Percentiles rank a stretch among this genome's conserved stretches.
These are phyloP conservation scores for Danio rerio DNA, from an alignment of 2,113 vertebrate genomes.

Conservation along the genomic window DNA sequence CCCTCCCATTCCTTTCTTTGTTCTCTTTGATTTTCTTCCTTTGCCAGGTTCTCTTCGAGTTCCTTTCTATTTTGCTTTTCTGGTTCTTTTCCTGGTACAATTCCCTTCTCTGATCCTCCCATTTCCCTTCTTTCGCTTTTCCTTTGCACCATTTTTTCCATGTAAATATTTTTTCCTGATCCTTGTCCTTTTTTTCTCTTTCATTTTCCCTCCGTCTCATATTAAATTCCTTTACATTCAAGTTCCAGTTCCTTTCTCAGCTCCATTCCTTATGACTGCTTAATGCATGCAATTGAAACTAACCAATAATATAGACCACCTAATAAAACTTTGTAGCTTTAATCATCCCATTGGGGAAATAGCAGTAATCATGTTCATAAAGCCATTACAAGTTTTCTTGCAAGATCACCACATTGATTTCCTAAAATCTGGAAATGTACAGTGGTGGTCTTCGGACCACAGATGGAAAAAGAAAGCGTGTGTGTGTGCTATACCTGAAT, in stretches of 20 bases:
- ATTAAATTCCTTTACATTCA: no score
- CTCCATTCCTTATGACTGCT: background rate
- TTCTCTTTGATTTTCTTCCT: background rate
- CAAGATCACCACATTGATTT: constrained; percentile 79
- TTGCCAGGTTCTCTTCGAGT: background rate
- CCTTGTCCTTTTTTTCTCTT: background rate
- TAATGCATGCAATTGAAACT: background rate
- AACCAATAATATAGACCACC: background rate
- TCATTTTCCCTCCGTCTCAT: background rate
- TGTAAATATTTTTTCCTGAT: no score
- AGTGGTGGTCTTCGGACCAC: constrained; percentile 64
- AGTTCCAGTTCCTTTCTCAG: background rate
- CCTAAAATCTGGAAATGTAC: constrained; percentile 83
- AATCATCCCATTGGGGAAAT: background rate
- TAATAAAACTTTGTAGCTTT: background rate
- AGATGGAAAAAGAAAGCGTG: background rate
- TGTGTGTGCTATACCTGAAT: constrained; percentile 58
- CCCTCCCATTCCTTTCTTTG: background rate
- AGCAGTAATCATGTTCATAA: background rate
- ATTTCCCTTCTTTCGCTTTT: background rate
- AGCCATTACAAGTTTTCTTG: background rate
- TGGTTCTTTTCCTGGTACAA: background rate
- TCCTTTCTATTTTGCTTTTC: background rate
- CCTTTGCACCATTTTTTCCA: no score
- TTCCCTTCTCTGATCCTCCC: background rate